Evolutionary conservation across 2,888 invertebrate species (phyloP).

Genomic region (Glyphotaelius pellucidus): DNA sequence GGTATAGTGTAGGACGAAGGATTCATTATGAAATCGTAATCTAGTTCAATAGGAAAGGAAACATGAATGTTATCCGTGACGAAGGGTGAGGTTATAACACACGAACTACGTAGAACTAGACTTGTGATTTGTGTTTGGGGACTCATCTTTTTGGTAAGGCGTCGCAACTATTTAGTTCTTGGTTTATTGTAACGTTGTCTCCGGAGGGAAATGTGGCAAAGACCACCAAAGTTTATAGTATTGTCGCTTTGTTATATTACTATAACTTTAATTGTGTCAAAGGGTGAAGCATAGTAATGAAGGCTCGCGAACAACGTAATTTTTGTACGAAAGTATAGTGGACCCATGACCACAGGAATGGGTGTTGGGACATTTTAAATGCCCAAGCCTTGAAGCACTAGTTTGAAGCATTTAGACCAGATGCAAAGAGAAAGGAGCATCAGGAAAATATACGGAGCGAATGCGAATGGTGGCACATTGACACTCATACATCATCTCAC

Average conservation of each 20-base stretch:
- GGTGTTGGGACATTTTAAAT: neutral
- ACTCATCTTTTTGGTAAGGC: neutral
- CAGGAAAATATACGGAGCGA: neutral
- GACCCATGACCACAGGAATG: neutral
- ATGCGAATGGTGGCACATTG: neutral
- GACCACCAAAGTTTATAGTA: neutral
- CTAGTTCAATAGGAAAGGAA: neutral
- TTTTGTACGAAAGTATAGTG: too few species aligned
- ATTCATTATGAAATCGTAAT: neutral
- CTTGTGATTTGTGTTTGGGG: neutral
- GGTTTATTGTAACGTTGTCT: neutral
- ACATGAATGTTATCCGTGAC: neutral
- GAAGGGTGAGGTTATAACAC: neutral
- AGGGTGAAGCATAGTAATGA: neutral
- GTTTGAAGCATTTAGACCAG: too few species aligned
- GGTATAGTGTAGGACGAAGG: neutral
- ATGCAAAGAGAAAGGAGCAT: neutral
- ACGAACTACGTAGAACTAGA: neutral
- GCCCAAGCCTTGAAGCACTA: too few species aligned
- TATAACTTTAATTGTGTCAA: neutral
- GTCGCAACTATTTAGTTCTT: neutral
- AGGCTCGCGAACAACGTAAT: neutral
- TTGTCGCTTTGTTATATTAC: neutral
- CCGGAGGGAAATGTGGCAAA: neutral
- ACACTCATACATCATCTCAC: too few species aligned